Conservation (phyloP, 2,797 vertebrate species). For the Gallinago solitaria region DNA sequence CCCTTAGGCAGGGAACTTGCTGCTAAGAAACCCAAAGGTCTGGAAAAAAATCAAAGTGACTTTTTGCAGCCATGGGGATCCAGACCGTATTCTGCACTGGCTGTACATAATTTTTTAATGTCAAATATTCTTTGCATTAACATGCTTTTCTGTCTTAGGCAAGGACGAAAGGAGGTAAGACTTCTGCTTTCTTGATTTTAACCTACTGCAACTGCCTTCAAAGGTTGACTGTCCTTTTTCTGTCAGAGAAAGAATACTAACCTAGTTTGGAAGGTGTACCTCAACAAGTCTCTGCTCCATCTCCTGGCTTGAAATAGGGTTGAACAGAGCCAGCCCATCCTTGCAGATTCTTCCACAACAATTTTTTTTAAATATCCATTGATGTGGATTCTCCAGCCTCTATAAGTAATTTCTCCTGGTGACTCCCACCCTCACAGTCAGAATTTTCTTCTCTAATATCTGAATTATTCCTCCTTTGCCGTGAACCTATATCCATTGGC, state of each 20-base stretch:
- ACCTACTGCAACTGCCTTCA: not conserved
- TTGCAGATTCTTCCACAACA: not conserved
- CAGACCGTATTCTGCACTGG: conserved; percentile 19
- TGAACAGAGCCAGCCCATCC: not conserved
- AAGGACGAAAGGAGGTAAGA: conserved; percentile 42
- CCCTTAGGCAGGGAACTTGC: conserved; percentile 43
- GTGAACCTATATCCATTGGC: not conserved
- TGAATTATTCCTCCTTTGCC: not conserved
- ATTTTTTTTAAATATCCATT: not conserved
- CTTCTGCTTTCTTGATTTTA: conserved; percentile 42
- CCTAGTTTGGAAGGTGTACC: conserved; percentile 1
- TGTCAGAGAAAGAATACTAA: conserved; percentile 47
- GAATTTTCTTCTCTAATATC: not conserved
- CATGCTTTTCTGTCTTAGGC: conserved; percentile 7
- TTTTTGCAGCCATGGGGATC: conserved; percentile 56
- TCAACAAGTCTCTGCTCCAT: not conserved
- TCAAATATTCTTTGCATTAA: conserved; percentile 59
- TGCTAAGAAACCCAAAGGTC: conserved; percentile 46
- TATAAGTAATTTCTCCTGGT: not conserved
- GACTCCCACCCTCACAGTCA: rapidly evolving
- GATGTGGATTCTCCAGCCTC: not conserved
- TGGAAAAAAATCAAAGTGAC: conserved; percentile 57
- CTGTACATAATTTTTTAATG: conserved; percentile 70
- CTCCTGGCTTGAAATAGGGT: not conserved
- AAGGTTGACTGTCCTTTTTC: not conserved